Evolutionary conservation across 2,797 vertebrate species (phyloP).

Genomic region (Phyllotis vaccarum): DNA sequence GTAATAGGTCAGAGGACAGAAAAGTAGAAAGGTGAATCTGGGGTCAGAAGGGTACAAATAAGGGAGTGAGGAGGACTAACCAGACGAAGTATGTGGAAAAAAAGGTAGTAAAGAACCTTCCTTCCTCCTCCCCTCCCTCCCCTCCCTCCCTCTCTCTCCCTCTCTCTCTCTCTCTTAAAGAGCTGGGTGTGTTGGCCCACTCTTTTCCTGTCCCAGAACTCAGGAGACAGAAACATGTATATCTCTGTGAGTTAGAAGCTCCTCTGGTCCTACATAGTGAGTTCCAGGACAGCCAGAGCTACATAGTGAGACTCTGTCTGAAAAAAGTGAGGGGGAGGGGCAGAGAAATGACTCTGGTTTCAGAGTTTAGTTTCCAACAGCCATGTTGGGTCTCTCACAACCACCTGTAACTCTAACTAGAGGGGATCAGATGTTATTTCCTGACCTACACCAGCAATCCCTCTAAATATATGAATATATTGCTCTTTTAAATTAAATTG

Average conservation of each 20-base stretch:
- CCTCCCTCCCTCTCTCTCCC: too few relatives aligned
- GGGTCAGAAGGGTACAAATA: not conserved
- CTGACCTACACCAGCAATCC: not conserved
- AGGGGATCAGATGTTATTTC: not conserved
- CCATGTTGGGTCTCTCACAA: not conserved
- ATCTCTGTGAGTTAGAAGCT: not conserved
- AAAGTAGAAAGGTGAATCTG: not conserved
- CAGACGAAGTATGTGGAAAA: too few relatives aligned
- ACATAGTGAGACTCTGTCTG: not conserved
- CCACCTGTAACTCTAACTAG: not conserved
- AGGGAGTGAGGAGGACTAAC: not conserved
- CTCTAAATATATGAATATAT: not conserved
- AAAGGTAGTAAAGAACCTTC: not conserved
- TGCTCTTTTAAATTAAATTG: not conserved
- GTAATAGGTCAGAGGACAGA: not conserved
- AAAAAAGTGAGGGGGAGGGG: not conserved
- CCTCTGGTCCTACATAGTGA: not conserved
- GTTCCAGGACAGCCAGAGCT: not conserved
- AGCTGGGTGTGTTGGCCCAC: not conserved
- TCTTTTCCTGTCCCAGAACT: not conserved
- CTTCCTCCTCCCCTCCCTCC: not conserved
- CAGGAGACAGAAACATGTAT: not conserved
- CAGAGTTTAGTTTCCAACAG: not conserved
- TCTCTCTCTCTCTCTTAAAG: too few relatives aligned
- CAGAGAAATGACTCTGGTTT: not conserved